Evolutionary conservation across 2,888 invertebrate species (phyloP), one percentile per base, ranked within the genome.

Genomic region (Nomada fucata): DNA sequence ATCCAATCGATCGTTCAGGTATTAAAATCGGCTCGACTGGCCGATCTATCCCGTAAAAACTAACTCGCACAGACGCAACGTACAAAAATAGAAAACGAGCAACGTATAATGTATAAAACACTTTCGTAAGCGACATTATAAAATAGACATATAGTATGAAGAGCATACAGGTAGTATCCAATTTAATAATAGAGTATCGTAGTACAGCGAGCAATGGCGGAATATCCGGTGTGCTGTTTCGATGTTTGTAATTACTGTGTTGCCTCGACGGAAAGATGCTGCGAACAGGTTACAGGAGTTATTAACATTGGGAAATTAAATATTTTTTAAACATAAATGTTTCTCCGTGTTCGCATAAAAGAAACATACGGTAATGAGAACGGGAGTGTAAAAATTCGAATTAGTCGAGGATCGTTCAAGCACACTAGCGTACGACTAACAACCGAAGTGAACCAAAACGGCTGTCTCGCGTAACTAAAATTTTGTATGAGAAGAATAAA

Each of bases 401-500:
- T 64, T 72, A 26, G 9, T 72, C n/a, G n/a, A 52, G 52, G 2
- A 20, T 11, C 23, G 23, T 20, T 72, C 15, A 15, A 57, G 36
- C 1, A 52, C 11, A 50, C 29, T 44, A 52, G 63, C 75, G 63
- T 68, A 36, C 67, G 74, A 74, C 61, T 42, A 50, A 57, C 47
- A 20, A 11, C 63, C 11, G 23, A 44, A 53, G 44, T 29, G 11
- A 44, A 42, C 15, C 10, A 57, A 29, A 20, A 64, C 36, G 18
- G 52, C 36, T 23, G 23, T 10, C 26, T 68, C 44, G 52, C 57
- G 11, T 52, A 29, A 42, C 20, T 10, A 11, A 52, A 82, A 63
- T 83, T 73, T 74, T 83, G 78, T 82, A 82, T 83, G 82, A 75
- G 83, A 83, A 80, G 20, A 65, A 42, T 42, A 44, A 77, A 80